phyloP scores from a whole-genome alignment of 2,888 invertebrate species.

The Esperia sulphurella region DNA sequence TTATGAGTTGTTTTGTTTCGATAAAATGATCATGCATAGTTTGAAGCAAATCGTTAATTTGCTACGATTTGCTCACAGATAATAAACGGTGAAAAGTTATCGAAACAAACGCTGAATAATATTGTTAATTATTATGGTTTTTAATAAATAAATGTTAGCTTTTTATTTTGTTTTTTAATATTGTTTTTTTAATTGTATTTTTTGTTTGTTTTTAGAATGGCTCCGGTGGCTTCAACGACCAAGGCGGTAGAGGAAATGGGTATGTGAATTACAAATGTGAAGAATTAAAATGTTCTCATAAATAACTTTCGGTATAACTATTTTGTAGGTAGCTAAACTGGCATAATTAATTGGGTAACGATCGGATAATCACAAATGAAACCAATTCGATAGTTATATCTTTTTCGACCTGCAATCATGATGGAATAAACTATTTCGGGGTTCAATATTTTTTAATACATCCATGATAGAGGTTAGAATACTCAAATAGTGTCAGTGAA shows the following conservation, averaged over 20 bases:
- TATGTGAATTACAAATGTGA: slow-evolving; percentile 37
- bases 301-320: too few relatives aligned
- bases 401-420: too few relatives aligned
- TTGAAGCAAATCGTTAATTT: slow-evolving; percentile 4
- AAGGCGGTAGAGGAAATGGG: slow-evolving; percentile 90
- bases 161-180: slow-evolving; percentile 47
- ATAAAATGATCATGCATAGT: slow-evolving; percentile 22
- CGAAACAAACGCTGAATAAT: slow-evolving; percentile 11
- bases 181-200: slow-evolving; percentile 54
- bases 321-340: too few relatives aligned
- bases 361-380: too few relatives aligned
- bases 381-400: too few relatives aligned
- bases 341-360: too few relatives aligned
- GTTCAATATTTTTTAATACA: too few relatives aligned
- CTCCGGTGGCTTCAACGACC: slow-evolving; percentile 87
- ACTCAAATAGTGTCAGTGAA: too few relatives aligned
- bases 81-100: slow-evolving; percentile 25
- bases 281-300: too few relatives aligned
- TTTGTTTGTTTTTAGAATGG: slow-evolving; percentile 91
- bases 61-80: background rate
- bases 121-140: slow-evolving; percentile 24
- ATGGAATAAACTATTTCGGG: too few relatives aligned
- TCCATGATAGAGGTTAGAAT: too few relatives aligned
- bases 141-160: slow-evolving; percentile 48
- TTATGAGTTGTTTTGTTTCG: slow-evolving; percentile 2